Conservation (phyloP, 2,797 vertebrate species). For the Sebastes iracundus region DNA sequence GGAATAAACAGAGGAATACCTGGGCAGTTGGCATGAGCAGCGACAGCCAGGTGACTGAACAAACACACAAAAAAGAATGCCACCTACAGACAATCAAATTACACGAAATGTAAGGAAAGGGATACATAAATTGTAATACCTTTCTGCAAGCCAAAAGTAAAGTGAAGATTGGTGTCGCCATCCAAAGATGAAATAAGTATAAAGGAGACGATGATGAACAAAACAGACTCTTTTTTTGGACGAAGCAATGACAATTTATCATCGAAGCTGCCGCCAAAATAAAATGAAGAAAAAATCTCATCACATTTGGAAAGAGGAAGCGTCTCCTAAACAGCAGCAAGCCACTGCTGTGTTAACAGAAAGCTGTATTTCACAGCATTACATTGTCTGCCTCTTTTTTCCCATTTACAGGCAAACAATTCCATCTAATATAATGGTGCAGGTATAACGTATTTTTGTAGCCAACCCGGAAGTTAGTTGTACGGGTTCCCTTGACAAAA, state of each 20-base stretch:
- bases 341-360: neutral
- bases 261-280: conserved; percentile 35
- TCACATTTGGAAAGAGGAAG: conserved; percentile 30
- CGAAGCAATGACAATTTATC: conserved; percentile 42
- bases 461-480: too few relatives aligned
- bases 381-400: neutral
- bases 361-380: conserved; percentile 2
- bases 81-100: neutral
- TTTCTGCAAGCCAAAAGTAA: conserved; percentile 4
- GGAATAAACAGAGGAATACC: conserved; percentile 10
- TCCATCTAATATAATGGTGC: neutral
- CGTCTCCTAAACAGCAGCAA: conserved; percentile 19
- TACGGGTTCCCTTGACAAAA: too few relatives aligned
- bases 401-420: conserved; percentile 9
- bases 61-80: neutral
- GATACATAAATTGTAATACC: neutral
- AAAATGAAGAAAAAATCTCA: conserved; percentile 6
- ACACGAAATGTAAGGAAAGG: neutral
- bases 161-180: neutral
- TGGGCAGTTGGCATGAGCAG: neutral
- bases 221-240: conserved; percentile 22
- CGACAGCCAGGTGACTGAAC: neutral
- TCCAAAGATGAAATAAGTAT: conserved; percentile 36
- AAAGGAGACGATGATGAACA: conserved; percentile 13
- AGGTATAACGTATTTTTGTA: too few relatives aligned